phyloP scores from a whole-genome alignment of 2,113 vertebrate genomes.

The Pomatorhinus ruficollis region DNA sequence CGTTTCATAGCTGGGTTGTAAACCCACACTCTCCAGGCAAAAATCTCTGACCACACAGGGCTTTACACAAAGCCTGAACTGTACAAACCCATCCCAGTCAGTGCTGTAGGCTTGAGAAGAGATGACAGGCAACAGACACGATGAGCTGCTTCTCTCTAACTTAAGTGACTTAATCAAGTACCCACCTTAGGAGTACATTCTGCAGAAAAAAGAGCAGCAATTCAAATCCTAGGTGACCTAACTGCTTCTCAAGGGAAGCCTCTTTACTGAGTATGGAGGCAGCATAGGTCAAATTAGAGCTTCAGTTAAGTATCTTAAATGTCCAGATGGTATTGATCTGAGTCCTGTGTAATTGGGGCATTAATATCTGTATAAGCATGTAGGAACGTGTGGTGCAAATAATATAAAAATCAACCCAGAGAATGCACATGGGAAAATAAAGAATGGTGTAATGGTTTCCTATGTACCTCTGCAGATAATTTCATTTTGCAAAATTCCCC shows the following conservation, averaged over 20 bases:
- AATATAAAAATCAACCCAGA: conserved; percentile 30
- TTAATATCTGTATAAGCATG: conserved; percentile 19
- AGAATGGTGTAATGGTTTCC: background rate
- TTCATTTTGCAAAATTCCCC: background rate
- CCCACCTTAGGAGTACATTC: background rate
- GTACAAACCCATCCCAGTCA: background rate
- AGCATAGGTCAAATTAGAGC: conserved; percentile 47
- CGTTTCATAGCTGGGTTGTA: background rate
- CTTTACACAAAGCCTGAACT: background rate
- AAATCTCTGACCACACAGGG: background rate
- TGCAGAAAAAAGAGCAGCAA: background rate
- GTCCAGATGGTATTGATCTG: conserved; percentile 68
- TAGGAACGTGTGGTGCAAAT: background rate
- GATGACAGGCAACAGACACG: background rate
- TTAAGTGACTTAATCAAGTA: background rate
- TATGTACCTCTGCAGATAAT: background rate
- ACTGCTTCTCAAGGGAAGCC: conserved; percentile 22
- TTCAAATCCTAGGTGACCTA: conserved; percentile 26
- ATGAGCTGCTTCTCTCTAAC: background rate
- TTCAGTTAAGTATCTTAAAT: conserved; percentile 53
- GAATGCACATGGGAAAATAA: conserved; percentile 25
- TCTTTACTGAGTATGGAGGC: conserved; percentile 50
- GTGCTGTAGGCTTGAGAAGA: background rate
- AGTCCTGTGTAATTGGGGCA: conserved; percentile 23
- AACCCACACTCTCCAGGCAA: background rate